Conservation (phyloP, 2,113 vertebrate genomes). For the Alethe diademata region DNA sequence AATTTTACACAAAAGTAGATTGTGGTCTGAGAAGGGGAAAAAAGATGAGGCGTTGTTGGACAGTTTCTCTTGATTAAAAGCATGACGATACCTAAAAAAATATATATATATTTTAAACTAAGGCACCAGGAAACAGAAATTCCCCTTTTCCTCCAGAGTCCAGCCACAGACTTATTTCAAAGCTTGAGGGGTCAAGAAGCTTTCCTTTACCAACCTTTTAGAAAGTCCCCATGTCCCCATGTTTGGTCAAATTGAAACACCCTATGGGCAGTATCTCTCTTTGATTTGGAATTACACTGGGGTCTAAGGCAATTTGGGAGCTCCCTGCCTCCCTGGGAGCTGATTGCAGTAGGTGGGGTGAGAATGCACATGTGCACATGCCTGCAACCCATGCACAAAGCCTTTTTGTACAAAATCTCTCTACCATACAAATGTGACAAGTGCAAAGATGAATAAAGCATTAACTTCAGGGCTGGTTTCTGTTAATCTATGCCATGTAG, state of each 20-base stretch:
- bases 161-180: not conserved
- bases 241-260: not conserved
- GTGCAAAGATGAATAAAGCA: not conserved
- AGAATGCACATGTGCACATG: fast-evolving
- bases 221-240: not conserved
- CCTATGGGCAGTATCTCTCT: not conserved
- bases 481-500: not conserved
- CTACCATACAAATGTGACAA: fast-evolving
- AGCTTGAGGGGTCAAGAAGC: not conserved
- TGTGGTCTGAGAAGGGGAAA: not conserved
- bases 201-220: not conserved
- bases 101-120: not conserved
- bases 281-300: not conserved
- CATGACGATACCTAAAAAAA: not conserved
- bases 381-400: not conserved
- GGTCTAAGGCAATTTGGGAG: not conserved
- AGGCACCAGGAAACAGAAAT: not conserved
- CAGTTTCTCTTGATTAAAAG: not conserved
- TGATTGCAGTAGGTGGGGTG: not conserved
- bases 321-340: not conserved
- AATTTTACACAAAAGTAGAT: not conserved
- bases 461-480: not conserved
- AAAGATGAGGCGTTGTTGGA: not conserved
- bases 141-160: not conserved
- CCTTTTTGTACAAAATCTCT: not conserved